Evolutionary conservation across 2,113 vertebrate genomes (phyloP), one percentile per base, ranked within the genome.

Genomic region (Ageneiosus marmoratus): DNA sequence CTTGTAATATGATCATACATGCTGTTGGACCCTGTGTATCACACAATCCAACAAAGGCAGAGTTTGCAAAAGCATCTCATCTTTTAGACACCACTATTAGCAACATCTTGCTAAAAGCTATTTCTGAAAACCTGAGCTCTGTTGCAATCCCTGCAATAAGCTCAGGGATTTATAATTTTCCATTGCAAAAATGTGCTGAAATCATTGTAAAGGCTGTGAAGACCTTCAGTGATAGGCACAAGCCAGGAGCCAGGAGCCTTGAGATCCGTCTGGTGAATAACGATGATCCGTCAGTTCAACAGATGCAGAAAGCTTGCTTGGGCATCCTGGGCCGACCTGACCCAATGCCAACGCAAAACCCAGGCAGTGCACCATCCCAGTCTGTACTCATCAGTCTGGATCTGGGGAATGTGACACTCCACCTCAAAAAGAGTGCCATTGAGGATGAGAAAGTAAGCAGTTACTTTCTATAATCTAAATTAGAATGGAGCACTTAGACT

Each of bases 91-190:
- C 0, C 0, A 88, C 90, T 44, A 90, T 98, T 65, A 0, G 0
- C 0, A 94, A 1, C 24, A 92, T 97, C 83, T 90, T 99, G 53
- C 0, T 0, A 0, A 72, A 0, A 0, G 92, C 88, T 12, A 53
- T 12, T 10, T 0, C 0, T 10, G 0, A 37, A 1, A 0, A 0
- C 0, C 18, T 37, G 0, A 0, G 12, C 0, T 93, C 94, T 70
- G 92, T 99, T 86, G 97, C 96, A 76, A 96, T 99, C 85, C 97
- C 97, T 84, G 96, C 96, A 18, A 70, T 98, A 81, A 97, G 97
- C 90, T 98, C 96, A 18, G 97, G 96, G 10, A 0, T 96, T 85
- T 98, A 93, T 85, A 81, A 86, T 58, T 98, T 95, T 84, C 97
- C 97, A 0, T 37, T 95, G 29, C 0, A 0, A 34, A 12, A 3